These are phyloP conservation scores for Acleris literana DNA, from an alignment of 2,888 invertebrate species.

Conservation along the genomic window DNA sequence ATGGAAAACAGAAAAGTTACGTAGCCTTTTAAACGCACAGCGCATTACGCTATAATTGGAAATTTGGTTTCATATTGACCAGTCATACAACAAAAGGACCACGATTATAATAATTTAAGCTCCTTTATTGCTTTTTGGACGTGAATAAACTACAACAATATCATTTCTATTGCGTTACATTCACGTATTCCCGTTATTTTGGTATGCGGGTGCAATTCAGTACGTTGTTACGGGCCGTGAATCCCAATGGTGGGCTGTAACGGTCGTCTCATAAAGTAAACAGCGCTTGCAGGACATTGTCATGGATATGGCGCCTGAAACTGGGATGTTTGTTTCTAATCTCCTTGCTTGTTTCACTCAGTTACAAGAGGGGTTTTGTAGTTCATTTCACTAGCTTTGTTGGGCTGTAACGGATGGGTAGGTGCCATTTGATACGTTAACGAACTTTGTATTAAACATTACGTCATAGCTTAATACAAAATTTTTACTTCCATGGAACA, in stretches of 20 bases:
- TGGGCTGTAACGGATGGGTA: not conserved
- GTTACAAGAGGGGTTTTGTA: not conserved
- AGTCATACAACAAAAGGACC: too few species aligned
- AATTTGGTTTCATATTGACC: too few species aligned
- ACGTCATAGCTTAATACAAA: too few species aligned
- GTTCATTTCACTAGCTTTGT: not conserved
- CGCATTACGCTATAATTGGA: too few species aligned
- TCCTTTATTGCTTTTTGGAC: not conserved
- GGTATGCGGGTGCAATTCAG: constrained; percentile 35
- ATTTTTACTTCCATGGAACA: too few species aligned
- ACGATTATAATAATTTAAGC: not conserved
- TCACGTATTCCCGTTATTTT: constrained; percentile 25
- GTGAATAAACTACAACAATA: constrained; percentile 3
- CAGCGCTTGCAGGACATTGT: constrained; percentile 41
- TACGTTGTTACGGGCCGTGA: constrained; percentile 46
- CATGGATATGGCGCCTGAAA: constrained; percentile 15
- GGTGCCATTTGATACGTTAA: too few species aligned
- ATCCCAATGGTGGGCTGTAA: constrained; percentile 45
- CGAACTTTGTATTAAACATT: too few species aligned
- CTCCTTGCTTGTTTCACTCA: constrained; percentile 1
- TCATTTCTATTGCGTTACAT: constrained; percentile 18
- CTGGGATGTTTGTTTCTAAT: constrained; percentile 13
- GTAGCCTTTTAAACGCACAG: too few species aligned
- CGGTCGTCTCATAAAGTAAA: constrained; percentile 47
- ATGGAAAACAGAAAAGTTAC: too few species aligned